Base-by-base conservation (phyloP, 2,797 vertebrate species). In the Hybognathus amarus region DNA sequence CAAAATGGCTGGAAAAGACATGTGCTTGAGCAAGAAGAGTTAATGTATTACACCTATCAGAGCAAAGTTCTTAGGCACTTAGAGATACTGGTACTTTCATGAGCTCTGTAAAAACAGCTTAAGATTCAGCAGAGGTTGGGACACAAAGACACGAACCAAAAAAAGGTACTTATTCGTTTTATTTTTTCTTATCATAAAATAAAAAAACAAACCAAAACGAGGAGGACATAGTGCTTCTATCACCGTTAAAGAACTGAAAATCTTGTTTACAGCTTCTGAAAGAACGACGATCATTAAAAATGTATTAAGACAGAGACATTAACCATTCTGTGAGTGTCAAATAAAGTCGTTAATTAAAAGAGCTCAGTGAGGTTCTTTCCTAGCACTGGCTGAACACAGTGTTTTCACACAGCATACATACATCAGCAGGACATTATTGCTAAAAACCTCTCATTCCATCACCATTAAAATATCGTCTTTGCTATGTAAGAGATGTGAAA, bases 361-460 rank as follows among this genome's bases (percentile, higher is more conserved):
- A 71, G 82, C 82, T 47, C 82, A 75, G 87, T 82, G 82, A 84
- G 75, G 75, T 56, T 79, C 20, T 76, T 80, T 67, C n/a, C 82
- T 77, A 76, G 82, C 83, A 63, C 82, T 78, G 59, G 68, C 80
- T 15, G 47, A 83, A 77, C 86, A 87, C 87, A 84, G 85, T 86
- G 83, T 83, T 83, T n/a, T 59, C 85, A 61, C 83, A 82, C 87
- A 83, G 81, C 93, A 93, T 89, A 79, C 92, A 83, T 87, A 91
- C 88, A 92, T 89, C 86, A 91, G 80, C 82, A 90, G 89, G 91
- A 80, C 88, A 83, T 94, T 95, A 95, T 95, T 95, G 95, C 94
- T 95, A 94, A 92, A 89, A 92, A 86, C 87, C 83, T 87, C 83
- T 81, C 88, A 88, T 88, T 84, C 83, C 89, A 63, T 45, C 79